Conservation (phyloP, 2,113 vertebrate genomes). For the Hemibagrus wyckioides region DNA sequence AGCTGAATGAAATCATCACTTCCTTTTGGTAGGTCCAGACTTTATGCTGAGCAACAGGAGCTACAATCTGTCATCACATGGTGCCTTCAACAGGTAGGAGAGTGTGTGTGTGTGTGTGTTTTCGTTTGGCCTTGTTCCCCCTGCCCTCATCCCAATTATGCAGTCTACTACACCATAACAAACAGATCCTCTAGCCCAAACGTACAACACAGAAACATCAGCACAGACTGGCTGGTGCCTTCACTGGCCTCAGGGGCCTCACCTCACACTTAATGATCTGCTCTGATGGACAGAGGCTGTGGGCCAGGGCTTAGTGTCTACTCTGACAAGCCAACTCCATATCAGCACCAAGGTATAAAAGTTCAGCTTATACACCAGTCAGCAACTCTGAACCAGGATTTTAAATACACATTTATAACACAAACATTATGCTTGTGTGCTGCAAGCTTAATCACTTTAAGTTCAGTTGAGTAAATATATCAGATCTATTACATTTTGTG, state of each 20-base stretch:
- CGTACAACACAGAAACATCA: constrained; percentile 56
- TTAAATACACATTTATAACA: neutral
- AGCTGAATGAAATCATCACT: constrained; percentile 48
- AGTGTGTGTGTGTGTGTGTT: constrained; percentile 26
- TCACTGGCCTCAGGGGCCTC: constrained; percentile 66
- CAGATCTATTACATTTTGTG: neutral
- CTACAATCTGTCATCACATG: constrained; percentile 55
- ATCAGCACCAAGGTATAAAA: constrained; percentile 41
- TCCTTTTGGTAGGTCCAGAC: constrained; percentile 26
- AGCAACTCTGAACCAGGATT: constrained; percentile 13
- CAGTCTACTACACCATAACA: constrained; percentile 61
- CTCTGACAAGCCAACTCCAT: constrained; percentile 44
- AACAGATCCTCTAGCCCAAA: constrained; percentile 59
- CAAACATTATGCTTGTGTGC: neutral
- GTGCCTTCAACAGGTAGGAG: constrained; percentile 55
- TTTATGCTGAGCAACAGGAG: constrained; percentile 35
- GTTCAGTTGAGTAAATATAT: neutral
- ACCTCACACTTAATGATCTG: constrained; percentile 63
- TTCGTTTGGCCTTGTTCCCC: constrained; percentile 45
- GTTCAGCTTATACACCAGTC: constrained; percentile 43
- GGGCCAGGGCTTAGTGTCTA: constrained; percentile 50
- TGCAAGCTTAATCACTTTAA: neutral
- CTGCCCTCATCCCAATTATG: constrained; percentile 52
- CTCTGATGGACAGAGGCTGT: constrained; percentile 60
- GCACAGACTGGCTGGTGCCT: constrained; percentile 75